Evolutionary conservation across 2,797 vertebrate species (phyloP).

Genomic region (Sebastes kiyomatsui): DNA sequence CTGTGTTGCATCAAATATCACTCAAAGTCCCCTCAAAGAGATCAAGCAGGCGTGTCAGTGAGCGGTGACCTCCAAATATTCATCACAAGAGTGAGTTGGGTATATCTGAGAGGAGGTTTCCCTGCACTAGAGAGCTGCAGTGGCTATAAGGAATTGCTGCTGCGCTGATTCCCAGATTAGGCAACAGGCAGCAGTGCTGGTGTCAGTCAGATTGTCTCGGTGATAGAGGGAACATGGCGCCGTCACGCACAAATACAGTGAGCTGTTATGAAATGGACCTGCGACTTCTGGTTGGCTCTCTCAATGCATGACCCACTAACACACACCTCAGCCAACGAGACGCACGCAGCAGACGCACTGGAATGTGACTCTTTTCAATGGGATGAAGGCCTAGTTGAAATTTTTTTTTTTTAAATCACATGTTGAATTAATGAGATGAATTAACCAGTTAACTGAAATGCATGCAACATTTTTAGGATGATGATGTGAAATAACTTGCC

Average conservation of each 20-base stretch:
- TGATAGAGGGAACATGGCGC: slow-evolving; percentile 65
- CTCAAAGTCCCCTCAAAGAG: slow-evolving; percentile 25
- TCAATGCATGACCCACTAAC: slow-evolving; percentile 28
- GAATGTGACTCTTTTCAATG: slow-evolving; percentile 34
- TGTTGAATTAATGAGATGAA: neutral
- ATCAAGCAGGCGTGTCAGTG: slow-evolving; percentile 3
- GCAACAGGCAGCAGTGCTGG: slow-evolving; percentile 34
- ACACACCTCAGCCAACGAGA: slow-evolving; percentile 28
- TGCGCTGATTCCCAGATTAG: slow-evolving; percentile 62
- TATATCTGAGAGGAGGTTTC: neutral
- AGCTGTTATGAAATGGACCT: slow-evolving; percentile 68
- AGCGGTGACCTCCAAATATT: slow-evolving; percentile 31
- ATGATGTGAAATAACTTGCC: neutral
- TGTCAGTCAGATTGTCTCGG: slow-evolving; percentile 67
- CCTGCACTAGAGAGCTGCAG: neutral
- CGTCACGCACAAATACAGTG: slow-evolving; percentile 57
- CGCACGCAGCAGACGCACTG: slow-evolving; percentile 10
- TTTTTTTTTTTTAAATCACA: neutral
- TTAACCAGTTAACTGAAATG: neutral
- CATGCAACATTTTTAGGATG: neutral
- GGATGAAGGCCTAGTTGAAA: neutral
- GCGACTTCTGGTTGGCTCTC: slow-evolving; percentile 33
- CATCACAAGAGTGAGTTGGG: slow-evolving; percentile 9
- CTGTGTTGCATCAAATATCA: slow-evolving; percentile 55
- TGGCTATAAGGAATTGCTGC: slow-evolving; percentile 17